These are phyloP conservation scores for Steinernema carpocapsae DNA, from an alignment of 2,888 invertebrate species.

Conservation along the genomic window DNA sequence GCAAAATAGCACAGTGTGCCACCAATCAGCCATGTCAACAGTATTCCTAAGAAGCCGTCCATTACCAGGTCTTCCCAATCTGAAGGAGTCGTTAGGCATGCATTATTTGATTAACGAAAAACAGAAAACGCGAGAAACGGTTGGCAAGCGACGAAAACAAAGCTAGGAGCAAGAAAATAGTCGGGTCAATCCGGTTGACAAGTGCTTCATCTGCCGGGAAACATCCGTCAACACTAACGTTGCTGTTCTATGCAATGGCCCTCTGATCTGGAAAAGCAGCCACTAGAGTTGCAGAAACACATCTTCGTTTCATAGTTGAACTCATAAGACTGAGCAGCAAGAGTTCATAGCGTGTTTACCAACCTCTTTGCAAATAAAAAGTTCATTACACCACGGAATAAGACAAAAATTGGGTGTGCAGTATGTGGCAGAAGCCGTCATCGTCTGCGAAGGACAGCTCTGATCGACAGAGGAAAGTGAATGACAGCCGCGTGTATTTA, in stretches of 20 bases:
- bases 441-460: constrained; percentile 4
- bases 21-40: constrained; percentile 64
- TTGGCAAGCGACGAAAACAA: neutral
- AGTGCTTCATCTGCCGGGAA: constrained; percentile 4
- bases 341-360: no score
- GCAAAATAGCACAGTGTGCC: constrained; percentile 63
- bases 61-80: neutral
- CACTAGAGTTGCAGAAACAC: no score
- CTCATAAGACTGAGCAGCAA: no score
- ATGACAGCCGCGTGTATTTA: constrained; percentile 34
- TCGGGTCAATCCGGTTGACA: constrained; percentile 22
- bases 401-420: constrained; percentile 15
- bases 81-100: neutral
- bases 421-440: constrained; percentile 4
- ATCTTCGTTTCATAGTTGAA: no score
- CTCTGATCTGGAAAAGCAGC: no score
- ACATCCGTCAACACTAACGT: no score
- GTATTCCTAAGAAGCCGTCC: constrained; percentile 57
- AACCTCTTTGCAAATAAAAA: no score
- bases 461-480: constrained; percentile 18
- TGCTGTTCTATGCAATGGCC: no score
- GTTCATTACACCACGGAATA: neutral
- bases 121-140: neutral
- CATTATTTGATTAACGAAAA: neutral
- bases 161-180: neutral